Percentiles rank a stretch among this genome's conserved stretches.
Conservation (phyloP, 2,113 vertebrate genomes). For the Pavo muticus region DNA sequence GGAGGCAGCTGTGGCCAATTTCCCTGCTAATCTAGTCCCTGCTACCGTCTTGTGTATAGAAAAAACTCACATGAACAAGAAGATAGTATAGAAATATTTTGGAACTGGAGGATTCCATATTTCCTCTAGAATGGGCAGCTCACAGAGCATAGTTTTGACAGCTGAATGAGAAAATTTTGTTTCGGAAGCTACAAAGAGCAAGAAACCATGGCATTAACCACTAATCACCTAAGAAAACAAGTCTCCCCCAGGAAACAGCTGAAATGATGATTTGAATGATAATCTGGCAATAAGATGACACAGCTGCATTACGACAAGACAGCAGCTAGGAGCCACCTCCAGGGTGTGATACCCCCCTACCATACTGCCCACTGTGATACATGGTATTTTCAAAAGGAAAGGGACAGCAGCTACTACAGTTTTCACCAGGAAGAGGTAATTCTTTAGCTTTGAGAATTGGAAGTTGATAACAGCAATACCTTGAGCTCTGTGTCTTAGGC, state of each 20-base stretch:
- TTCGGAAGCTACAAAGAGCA: background rate
- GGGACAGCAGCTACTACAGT: background rate
- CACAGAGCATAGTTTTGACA: background rate
- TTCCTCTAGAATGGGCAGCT: background rate
- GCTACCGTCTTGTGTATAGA: background rate
- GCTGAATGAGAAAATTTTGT: background rate
- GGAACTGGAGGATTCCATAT: background rate
- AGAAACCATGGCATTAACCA: background rate
- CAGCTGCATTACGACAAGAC: background rate
- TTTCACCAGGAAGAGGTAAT: background rate
- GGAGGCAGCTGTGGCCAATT: background rate
- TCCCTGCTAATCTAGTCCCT: background rate
- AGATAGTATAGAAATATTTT: background rate
- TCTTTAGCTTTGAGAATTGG: background rate
- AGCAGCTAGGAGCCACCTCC: background rate
- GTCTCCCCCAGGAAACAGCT: background rate
- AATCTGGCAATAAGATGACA: background rate
- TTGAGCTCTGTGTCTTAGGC: background rate
- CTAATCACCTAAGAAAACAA: background rate
- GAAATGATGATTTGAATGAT: rapidly evolving
- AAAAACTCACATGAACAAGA: background rate
- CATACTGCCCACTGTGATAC: rapidly evolving
- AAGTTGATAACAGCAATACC: background rate
- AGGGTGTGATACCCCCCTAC: background rate
- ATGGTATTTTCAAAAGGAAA: background rate